Base-by-base conservation (phyloP, 2,888 invertebrate genomes). In the Dicyrtoma fusca region DNA sequence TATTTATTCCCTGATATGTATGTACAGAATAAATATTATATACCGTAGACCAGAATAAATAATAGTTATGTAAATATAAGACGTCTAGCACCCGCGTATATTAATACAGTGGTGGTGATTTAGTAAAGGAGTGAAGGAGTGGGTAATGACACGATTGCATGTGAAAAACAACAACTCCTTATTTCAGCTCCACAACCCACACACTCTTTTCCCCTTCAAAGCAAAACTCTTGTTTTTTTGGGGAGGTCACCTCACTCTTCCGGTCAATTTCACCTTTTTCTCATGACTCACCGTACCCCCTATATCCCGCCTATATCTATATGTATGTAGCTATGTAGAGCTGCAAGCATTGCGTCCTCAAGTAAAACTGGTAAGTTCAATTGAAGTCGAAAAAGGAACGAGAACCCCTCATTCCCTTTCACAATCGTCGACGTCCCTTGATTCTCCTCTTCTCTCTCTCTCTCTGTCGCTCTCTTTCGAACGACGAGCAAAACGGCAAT, bases 121-220 rank as follows among this genome's bases (percentile, higher is more conserved):
- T 51, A 59, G 17, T 53, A 19, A 75, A 73, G 66, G 61, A 72
- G 61, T 74, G 34, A 34, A 34, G 34, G 72, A 63, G 63, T 45
- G 74, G 75, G 74, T 79, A 79, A 79, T 79, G 79, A 77, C 76
- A 74, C 71, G 76, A 79, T 79, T 76, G 79, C 79, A 79, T 79
- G 79, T 73, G 73, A 74, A 74, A 74, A 44, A 62, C 69, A 73
- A 74, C 69, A 75, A 74, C 53, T 71, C 64, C 66, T 49, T 17
- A 69, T 61, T 57, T 59, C 75, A 61, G 26, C 25, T 61, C 42
- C 11, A 34, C 34, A 11, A 23, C 17, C 57, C 14, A 57, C 26
- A 26, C 57, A 13, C 26, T 61, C 57, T 42, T 42, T 61, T 34
- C 17, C 34, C 42, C 26, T 19, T 26, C 13, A 13, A 57, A 25